phyloP scores from a whole-genome alignment of 2,888 invertebrate species.

The Allolobophora icterica region DNA sequence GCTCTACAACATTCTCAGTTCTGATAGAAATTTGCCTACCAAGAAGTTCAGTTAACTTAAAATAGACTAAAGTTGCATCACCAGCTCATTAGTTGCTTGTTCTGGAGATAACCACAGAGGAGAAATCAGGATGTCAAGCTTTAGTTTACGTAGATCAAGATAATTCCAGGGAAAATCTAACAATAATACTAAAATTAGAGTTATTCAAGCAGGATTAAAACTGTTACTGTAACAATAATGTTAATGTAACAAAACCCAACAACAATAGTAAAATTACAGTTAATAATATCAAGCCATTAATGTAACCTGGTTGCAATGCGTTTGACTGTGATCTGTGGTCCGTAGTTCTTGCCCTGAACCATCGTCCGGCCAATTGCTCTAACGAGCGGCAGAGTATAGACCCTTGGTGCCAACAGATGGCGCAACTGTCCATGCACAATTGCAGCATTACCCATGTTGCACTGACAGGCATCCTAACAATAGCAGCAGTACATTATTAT shows the following conservation, averaged over 20 bases:
- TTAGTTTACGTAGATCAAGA: too few species aligned
- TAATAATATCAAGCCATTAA: neutral
- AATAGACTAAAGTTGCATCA: too few species aligned
- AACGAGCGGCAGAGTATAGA: constrained; percentile 73
- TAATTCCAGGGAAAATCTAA: too few species aligned
- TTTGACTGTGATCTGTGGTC: constrained; percentile 73
- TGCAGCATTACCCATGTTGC: constrained; percentile 35
- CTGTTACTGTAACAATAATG: neutral
- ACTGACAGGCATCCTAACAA: constrained; percentile 25
- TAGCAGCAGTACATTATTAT: too few species aligned
- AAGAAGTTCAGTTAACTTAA: too few species aligned
- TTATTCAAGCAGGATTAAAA: neutral
- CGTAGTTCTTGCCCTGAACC: constrained; percentile 74
- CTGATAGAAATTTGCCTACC: too few species aligned
- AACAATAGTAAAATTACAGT: neutral
- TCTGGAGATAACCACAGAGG: too few species aligned
- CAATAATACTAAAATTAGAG: too few species aligned
- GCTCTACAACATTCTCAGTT: too few species aligned
- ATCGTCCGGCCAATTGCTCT: constrained; percentile 74
- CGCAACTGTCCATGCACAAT: constrained; percentile 65
- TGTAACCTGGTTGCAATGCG: constrained; percentile 69
- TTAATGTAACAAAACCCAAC: too few species aligned
- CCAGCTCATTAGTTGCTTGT: too few species aligned
- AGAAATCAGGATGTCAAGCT: too few species aligned
- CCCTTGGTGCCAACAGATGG: constrained; percentile 70